These are phyloP conservation scores for Dinoponera quadriceps DNA, from an alignment of 1,140 invertebrate species.

Conservation along the genomic window DNA sequence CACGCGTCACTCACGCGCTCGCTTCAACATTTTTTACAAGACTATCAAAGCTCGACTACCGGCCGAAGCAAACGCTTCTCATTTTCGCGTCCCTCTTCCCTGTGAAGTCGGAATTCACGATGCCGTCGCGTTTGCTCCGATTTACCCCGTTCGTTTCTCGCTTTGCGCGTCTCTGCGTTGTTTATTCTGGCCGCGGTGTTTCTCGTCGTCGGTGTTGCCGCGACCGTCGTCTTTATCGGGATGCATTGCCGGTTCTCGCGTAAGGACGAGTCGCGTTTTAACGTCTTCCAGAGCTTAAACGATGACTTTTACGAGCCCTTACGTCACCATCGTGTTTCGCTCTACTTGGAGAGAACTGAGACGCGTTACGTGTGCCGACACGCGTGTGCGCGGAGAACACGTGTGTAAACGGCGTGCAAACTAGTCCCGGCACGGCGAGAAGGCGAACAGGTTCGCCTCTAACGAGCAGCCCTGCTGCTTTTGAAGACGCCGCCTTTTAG, in stretches of 20 bases:
- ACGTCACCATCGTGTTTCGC: conserved; percentile 65
- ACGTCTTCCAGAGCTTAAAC: conserved; percentile 32
- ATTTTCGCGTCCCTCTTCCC: too few species aligned
- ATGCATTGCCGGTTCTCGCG: conserved; percentile 28
- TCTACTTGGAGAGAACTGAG: conserved; percentile 64
- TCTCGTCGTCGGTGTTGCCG: conserved; percentile 33
- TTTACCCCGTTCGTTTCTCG: background rate
- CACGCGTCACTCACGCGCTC: too few species aligned
- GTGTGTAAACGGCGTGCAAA: conserved; percentile 57
- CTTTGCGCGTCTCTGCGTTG: background rate
- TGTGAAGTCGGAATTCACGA: background rate
- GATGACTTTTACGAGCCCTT: conserved; percentile 52
- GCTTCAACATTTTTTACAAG: too few species aligned
- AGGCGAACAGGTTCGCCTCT: conserved; percentile 59
- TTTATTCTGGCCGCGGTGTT: background rate
- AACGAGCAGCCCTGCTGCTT: conserved; percentile 65
- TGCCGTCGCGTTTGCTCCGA: too few species aligned
- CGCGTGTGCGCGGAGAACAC: background rate
- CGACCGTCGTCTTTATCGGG: conserved; percentile 24
- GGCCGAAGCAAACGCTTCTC: too few species aligned
- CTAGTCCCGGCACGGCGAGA: conserved; percentile 25
- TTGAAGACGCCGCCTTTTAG: conserved; percentile 69
- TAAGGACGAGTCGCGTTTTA: conserved; percentile 28
- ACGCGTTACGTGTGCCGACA: conserved; percentile 15
- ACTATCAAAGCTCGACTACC: too few species aligned